Conservation (phyloP, 1,140 invertebrate genomes). For the Nilaparvata lugens region DNA sequence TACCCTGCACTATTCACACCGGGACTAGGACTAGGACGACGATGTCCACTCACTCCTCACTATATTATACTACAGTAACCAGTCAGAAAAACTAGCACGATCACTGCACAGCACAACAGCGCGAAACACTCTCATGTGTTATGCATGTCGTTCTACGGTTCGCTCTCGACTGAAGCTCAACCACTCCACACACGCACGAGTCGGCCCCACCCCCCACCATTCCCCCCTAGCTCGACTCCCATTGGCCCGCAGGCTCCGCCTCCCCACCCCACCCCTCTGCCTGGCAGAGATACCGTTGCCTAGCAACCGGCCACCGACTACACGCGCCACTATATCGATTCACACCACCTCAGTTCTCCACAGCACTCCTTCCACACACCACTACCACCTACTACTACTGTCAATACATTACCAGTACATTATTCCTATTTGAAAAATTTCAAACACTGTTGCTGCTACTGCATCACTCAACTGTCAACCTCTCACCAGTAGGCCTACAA, state of each 20-base stretch:
- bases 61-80: no score
- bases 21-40: background rate
- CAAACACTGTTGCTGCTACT: background rate
- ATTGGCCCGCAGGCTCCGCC: conserved; percentile 20
- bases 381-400: conserved; percentile 14
- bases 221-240: conserved; percentile 9
- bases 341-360: conserved; percentile 3
- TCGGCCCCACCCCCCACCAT: conserved; percentile 11
- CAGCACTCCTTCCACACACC: conserved; percentile 1
- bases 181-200: conserved; percentile 13
- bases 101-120: conserved; percentile 10
- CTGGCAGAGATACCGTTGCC: conserved; percentile 8
- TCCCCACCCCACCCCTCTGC: conserved; percentile 12
- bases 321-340: conserved; percentile 17
- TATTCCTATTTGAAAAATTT: conserved; percentile 24
- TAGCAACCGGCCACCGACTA: conserved; percentile 21
- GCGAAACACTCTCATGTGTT: conserved; percentile 42
- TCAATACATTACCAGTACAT: conserved; percentile 29
- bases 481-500: no score
- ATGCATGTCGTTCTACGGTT: conserved; percentile 46
- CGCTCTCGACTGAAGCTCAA: conserved; percentile 24
- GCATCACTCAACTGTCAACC: no score
- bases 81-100: no score
- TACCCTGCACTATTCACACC: conserved; percentile 26
- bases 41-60: no score